These are phyloP conservation scores for Aphelinus certus DNA, from an alignment of 1,140 invertebrate species.

Conservation along the genomic window DNA sequence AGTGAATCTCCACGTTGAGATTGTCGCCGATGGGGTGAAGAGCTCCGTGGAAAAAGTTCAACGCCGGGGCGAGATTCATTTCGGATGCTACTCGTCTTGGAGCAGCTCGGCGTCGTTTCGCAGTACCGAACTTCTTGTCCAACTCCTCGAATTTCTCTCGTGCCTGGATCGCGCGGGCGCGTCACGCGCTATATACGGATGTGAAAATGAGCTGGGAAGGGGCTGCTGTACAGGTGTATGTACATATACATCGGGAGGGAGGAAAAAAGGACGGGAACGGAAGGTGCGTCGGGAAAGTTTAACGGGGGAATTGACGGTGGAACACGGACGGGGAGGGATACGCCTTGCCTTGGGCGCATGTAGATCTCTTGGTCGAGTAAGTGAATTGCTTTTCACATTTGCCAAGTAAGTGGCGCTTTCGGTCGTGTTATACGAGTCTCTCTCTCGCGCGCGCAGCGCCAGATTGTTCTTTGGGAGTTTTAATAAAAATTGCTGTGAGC, in stretches of 20 bases:
- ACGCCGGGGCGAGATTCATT: no score
- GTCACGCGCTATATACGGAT: not conserved
- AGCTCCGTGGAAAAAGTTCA: no score
- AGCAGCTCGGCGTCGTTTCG: not conserved
- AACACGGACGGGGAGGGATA: constrained; percentile 5
- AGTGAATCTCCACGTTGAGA: no score
- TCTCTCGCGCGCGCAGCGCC: not conserved
- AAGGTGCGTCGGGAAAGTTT: constrained; percentile 5
- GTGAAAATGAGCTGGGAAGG: not conserved
- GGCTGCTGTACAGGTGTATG: not conserved
- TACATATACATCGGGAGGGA: no score
- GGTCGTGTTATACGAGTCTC: constrained; percentile 29
- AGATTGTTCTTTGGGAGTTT: constrained; percentile 34
- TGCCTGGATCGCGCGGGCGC: not conserved
- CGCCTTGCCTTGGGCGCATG: constrained; percentile 7
- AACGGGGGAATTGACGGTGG: not conserved
- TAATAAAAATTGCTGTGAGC: constrained; percentile 33
- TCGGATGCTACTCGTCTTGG: no score
- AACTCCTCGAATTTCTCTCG: not conserved
- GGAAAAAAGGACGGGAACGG: not conserved
- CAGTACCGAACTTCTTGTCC: constrained; percentile 9
- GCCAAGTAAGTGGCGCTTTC: constrained; percentile 36
- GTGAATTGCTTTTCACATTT: constrained; percentile 37
- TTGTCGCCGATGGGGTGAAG: no score
- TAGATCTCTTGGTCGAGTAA: constrained; percentile 25